phyloP scores from a whole-genome alignment of 2,113 vertebrate genomes.

The Heptranchias perlo region DNA sequence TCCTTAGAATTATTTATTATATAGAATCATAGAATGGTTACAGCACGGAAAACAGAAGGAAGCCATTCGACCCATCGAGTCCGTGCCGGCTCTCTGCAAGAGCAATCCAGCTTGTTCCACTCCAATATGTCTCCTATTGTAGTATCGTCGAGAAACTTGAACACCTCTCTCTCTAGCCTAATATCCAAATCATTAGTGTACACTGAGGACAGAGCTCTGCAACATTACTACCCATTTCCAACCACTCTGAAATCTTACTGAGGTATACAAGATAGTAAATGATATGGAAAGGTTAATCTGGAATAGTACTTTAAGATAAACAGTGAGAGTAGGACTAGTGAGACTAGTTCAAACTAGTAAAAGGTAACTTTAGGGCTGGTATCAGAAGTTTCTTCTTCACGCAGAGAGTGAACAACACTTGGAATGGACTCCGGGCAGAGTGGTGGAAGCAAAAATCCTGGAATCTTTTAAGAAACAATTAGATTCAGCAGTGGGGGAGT shows the following conservation, averaged over 20 bases:
- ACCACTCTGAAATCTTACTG: not conserved
- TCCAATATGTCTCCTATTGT: not conserved
- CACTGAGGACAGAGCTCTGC: not conserved
- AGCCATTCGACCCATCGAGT: too few species aligned
- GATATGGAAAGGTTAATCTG: not conserved
- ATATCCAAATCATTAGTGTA: not conserved
- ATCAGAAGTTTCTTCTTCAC: not conserved
- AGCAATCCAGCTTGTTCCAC: too few species aligned
- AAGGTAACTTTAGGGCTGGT: not conserved
- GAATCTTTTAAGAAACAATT: not conserved
- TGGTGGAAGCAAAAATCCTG: not conserved
- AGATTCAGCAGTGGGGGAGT: not conserved
- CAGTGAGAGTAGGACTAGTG: not conserved
- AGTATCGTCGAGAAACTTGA: too few species aligned
- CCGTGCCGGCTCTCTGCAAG: too few species aligned
- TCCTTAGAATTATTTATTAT: not conserved
- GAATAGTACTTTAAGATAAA: not conserved
- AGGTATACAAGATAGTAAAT: not conserved
- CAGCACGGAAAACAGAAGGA: too few species aligned
- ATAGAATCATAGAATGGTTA: too few species aligned
- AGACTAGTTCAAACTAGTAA: not conserved
- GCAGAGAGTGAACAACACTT: not conserved
- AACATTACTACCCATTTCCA: not conserved
- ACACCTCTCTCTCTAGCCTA: not conserved
- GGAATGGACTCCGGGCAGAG: not conserved